Evolutionary conservation across 2,797 vertebrate genomes (phyloP), one percentile per base, ranked within the genome.

Genomic region (Lacerta bilineata): DNA sequence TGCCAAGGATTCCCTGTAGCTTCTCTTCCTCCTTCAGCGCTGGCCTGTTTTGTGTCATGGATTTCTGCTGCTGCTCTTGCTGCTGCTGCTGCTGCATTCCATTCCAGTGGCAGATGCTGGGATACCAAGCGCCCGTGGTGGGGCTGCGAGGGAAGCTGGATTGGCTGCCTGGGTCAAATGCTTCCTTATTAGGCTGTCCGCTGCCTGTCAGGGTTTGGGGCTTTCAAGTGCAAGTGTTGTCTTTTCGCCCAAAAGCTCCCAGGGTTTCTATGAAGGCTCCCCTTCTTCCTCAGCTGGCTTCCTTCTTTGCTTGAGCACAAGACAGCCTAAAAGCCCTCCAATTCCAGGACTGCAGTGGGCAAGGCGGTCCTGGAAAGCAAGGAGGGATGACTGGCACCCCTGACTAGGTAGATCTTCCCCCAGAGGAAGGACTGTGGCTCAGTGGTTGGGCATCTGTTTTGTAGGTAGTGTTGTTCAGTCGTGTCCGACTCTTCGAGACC

Each of bases 121-220:
- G 77, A 83, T 55, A n/a, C 80, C 50, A 1, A 9, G 68, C 1
- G 75, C 76, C 33, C 6, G 39, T 20, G 0, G 25, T 25, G 0
- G 18, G 17, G 23, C 33, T 23, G 15, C 10, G 36, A 17, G 89
- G 23, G 25, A 46, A 27, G 90, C 88, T 33, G 36, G 66, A 93
- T 92, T 93, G 94, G 93, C 93, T 91, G 92, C 25, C 1, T 13
- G 75, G 90, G 80, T 79, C 88, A 33, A 91, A 91, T 61, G 17
- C 93, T 95, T 2, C 94, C 95, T 95, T 95, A 93, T 95, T 95
- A 93, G 95, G 95, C 93, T 92, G 91, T 39, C 5, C 25, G 0
- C 8, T 87, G 3, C 8, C 36, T 20, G 10, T 25, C 66, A 8
- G 17, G 43, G 10, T 15, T 39, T 39, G 59, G 39, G 39, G 15